Conservation (phyloP, 1,140 invertebrate species). For the Trichoplusia ni region DNA sequence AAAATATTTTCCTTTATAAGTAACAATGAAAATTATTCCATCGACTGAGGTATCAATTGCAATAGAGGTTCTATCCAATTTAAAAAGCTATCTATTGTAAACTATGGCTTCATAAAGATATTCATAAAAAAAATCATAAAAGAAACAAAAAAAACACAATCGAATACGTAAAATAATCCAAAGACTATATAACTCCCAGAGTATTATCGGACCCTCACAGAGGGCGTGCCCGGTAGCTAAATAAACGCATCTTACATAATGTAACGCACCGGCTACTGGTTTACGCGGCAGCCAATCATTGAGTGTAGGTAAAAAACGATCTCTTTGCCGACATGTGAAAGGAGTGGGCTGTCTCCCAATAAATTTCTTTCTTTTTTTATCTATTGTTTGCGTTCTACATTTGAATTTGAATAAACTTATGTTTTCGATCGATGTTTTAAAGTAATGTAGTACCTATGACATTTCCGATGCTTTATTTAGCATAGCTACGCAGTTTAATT, state of each 20-base stretch:
- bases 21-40: too few species aligned
- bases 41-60: too few species aligned
- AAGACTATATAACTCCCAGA: slow-evolving; percentile 6
- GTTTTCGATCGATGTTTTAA: too few species aligned
- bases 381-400: not conserved
- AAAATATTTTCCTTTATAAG: too few species aligned
- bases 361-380: not conserved
- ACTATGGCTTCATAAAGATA: too few species aligned
- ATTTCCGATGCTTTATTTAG: too few species aligned
- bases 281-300: slow-evolving; percentile 78
- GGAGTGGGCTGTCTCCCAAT: not conserved
- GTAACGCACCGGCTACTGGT: too few species aligned
- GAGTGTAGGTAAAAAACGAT: slow-evolving; percentile 42
- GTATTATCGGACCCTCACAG: slow-evolving; percentile 35
- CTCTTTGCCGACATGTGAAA: not conserved
- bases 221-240: slow-evolving; percentile 52
- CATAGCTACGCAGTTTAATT: too few species aligned
- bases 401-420: not conserved
- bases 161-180: slow-evolving; percentile 4
- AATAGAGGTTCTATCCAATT: too few species aligned
- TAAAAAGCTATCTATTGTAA: too few species aligned
- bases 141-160: not conserved
- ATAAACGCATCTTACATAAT: slow-evolving; percentile 39
- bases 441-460: too few species aligned
- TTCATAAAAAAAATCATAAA: not conserved